Conservation (phyloP, 2,113 vertebrate species). For the Amphiprion ocellaris region DNA sequence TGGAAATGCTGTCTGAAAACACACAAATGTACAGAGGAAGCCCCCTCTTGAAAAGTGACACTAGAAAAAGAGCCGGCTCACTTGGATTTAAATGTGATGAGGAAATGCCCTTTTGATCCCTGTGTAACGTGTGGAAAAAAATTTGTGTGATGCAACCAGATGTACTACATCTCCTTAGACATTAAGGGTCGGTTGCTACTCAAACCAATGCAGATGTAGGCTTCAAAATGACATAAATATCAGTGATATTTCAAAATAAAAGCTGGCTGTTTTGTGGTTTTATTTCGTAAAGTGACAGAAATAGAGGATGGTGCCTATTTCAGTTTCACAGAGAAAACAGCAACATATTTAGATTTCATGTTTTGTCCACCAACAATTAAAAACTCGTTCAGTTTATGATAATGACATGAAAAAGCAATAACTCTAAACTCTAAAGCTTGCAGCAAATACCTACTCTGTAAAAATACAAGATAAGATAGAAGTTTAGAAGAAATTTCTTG, state of each 20-base stretch:
- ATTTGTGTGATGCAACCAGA: slow-evolving; percentile 35
- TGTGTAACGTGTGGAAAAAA: slow-evolving; percentile 27
- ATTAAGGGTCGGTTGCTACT: background rate
- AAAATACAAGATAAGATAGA: no score
- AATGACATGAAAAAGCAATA: background rate
- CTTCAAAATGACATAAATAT: no score
- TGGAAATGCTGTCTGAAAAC: slow-evolving; percentile 51
- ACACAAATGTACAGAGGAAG: slow-evolving; percentile 19
- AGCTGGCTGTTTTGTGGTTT: no score
- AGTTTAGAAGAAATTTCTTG: no score
- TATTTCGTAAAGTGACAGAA: background rate
- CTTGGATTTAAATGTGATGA: slow-evolving; percentile 27
- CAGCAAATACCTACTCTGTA: no score
- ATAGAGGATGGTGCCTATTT: background rate
- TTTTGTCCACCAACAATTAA: background rate
- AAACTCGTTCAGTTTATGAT: background rate
- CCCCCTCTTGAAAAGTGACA: slow-evolving; percentile 36
- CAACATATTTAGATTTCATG: background rate
- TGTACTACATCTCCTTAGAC: background rate
- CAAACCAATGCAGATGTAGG: no score
- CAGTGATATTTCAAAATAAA: no score
- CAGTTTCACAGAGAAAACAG: background rate
- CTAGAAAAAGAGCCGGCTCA: slow-evolving; percentile 13
- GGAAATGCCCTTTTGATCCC: slow-evolving; percentile 35
- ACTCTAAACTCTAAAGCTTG: background rate